Conservation (phyloP, 2,888 invertebrate genomes). For the Spilosoma lubricipeda region DNA sequence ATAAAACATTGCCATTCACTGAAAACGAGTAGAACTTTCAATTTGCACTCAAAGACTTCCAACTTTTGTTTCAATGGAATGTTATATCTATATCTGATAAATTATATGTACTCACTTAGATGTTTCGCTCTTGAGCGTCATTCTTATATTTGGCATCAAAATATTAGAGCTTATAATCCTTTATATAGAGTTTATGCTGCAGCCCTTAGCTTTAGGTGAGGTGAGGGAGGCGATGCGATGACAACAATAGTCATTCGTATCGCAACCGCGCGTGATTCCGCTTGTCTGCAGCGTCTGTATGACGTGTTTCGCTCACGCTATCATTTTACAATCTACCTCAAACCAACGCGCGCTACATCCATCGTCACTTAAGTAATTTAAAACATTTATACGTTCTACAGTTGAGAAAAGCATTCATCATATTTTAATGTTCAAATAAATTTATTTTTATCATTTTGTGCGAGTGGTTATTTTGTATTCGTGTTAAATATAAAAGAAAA, state of each 20-base stretch:
- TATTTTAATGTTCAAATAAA: constrained; percentile 26
- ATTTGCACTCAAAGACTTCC: background rate
- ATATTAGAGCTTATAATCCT: constrained; percentile 14
- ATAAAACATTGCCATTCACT: background rate
- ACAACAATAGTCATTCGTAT: constrained; percentile 50
- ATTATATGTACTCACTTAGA: background rate
- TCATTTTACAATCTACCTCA: constrained; percentile 25
- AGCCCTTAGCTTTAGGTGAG: constrained; percentile 37
- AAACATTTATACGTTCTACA: constrained; percentile 15
- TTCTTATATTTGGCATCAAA: constrained; percentile 6
- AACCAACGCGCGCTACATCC: constrained; percentile 31
- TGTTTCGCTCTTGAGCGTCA: background rate
- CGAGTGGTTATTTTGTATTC: constrained; percentile 34
- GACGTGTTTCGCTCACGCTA: constrained; percentile 12
- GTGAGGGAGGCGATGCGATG: constrained; percentile 45
- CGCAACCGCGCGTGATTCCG: constrained; percentile 38
- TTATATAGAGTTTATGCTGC: constrained; percentile 32
- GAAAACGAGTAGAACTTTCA: background rate
- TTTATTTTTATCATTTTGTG: constrained; percentile 42
- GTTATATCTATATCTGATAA: background rate
- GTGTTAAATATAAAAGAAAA: constrained; percentile 25
- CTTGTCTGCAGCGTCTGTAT: constrained; percentile 21
- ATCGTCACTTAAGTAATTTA: constrained; percentile 33
- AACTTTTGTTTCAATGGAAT: background rate
- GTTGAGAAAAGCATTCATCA: constrained; percentile 17